phyloP scores from a whole-genome alignment of 2,888 invertebrate genomes.

The Cosmia pyralina region DNA sequence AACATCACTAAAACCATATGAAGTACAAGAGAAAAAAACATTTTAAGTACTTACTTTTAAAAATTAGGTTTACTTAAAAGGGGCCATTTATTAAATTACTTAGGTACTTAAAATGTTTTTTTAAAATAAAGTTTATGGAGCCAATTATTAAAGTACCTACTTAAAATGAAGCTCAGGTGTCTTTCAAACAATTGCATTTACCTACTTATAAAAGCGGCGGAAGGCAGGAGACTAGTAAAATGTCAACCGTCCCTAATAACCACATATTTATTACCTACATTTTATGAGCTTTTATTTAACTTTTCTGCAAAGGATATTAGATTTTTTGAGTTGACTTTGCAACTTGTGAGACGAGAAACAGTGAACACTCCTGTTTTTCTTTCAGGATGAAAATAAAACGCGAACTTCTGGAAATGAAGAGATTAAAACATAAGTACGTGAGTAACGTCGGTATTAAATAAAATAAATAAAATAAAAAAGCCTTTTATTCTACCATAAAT shows the following conservation, averaged over 20 bases:
- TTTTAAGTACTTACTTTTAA: too few species aligned
- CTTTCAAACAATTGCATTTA: constrained; percentile 4
- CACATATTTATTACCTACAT: constrained; percentile 29
- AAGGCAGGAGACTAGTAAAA: background rate
- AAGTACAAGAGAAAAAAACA: too few species aligned
- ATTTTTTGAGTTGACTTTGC: constrained; percentile 56
- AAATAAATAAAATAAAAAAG: too few species aligned
- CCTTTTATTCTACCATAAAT: too few species aligned
- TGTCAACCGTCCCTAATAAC: constrained; percentile 17
- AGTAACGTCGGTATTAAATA: constrained; percentile 13
- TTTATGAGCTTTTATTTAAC: constrained; percentile 33
- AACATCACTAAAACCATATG: too few species aligned
- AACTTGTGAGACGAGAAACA: constrained; percentile 35
- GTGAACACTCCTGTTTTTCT: constrained; percentile 42
- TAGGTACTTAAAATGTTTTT: too few species aligned
- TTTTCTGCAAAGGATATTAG: constrained; percentile 55
- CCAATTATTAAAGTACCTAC: too few species aligned
- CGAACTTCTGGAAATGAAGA: constrained; percentile 10
- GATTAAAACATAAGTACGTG: constrained; percentile 30
- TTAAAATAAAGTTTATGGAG: too few species aligned
- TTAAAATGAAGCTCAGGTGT: background rate
- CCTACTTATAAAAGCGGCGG: background rate
- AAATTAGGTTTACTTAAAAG: too few species aligned
- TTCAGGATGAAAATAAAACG: constrained; percentile 48
- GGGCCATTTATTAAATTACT: too few species aligned